Evolutionary conservation across 23 tunicate species (phyloP).

Genomic region (Diplosoma virens): DNA sequence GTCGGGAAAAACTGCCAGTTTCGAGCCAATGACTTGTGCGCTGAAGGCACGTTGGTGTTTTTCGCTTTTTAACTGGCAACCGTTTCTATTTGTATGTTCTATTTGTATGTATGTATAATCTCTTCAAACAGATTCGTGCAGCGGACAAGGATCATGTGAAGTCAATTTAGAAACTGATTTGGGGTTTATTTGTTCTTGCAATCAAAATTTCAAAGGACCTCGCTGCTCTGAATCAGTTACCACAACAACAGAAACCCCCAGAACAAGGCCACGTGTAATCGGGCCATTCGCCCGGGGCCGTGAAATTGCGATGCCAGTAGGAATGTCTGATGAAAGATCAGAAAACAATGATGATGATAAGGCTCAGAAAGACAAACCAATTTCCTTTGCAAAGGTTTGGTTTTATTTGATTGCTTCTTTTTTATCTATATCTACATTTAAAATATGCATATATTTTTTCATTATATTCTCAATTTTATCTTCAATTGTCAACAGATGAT

Average conservation of each 20-base stretch:
- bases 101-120: background rate
- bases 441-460: no score
- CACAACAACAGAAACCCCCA: background rate
- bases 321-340: no score
- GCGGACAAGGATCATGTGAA: conserved; percentile 51
- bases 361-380: no score
- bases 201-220: conserved; percentile 35
- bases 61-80: no score
- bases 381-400: no score
- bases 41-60: conserved; percentile 27
- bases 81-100: no score
- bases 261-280: background rate
- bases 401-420: no score
- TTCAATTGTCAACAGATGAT: no score
- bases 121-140: conserved; percentile 72
- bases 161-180: conserved; percentile 49
- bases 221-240: background rate
- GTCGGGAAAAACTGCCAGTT: conserved; percentile 78
- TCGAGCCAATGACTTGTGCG: conserved; percentile 46
- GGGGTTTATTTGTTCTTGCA: conserved; percentile 62
- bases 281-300: conserved; percentile 16
- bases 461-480: no score
- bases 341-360: no score
- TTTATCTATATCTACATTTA: no score
- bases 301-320: background rate